A percentile compares a stretch with the other conserved stretches of the same genome.
These are phyloP conservation scores for Xiphophorus maculatus DNA, from an alignment of 2,113 vertebrate genomes.

Conservation along the genomic window DNA sequence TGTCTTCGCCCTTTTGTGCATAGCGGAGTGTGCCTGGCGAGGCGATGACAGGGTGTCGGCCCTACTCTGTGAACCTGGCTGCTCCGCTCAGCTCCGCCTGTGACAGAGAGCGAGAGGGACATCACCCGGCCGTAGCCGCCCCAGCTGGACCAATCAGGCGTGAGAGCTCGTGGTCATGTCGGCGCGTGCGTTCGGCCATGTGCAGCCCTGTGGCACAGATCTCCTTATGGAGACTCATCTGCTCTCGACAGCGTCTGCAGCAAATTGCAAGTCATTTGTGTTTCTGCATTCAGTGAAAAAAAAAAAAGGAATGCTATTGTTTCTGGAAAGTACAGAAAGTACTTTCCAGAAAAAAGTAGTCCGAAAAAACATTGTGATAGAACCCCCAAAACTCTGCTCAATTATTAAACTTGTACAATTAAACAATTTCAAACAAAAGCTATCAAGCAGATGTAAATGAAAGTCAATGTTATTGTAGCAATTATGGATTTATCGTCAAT, in stretches of 20 bases:
- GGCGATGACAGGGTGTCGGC: conserved; percentile 50
- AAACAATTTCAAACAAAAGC: background rate
- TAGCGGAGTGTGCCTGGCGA: conserved; percentile 27
- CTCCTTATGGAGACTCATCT: conserved; percentile 48
- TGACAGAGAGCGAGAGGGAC: conserved; percentile 66
- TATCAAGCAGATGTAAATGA: no score
- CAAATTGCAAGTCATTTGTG: conserved; percentile 23
- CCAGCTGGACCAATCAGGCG: conserved; percentile 64
- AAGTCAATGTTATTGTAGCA: background rate
- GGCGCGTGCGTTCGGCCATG: conserved; percentile 49
- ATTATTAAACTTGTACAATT: background rate
- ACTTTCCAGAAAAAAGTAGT: no score
- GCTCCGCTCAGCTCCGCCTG: conserved; percentile 45
- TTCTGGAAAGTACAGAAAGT: background rate
- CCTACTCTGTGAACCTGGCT: conserved; percentile 61
- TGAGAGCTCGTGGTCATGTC: conserved; percentile 51
- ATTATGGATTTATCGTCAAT: background rate
- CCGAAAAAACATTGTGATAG: background rate
- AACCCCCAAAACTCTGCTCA: background rate
- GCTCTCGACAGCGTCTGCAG: conserved; percentile 33
- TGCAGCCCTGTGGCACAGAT: conserved; percentile 67
- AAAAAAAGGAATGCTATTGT: no score
- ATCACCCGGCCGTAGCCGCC: conserved; percentile 44
- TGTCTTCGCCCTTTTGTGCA: conserved; percentile 7
- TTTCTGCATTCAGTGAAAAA: conserved; percentile 23